phyloP scores from a whole-genome alignment of 2,113 vertebrate species.

The Phainopepla nitens region DNA sequence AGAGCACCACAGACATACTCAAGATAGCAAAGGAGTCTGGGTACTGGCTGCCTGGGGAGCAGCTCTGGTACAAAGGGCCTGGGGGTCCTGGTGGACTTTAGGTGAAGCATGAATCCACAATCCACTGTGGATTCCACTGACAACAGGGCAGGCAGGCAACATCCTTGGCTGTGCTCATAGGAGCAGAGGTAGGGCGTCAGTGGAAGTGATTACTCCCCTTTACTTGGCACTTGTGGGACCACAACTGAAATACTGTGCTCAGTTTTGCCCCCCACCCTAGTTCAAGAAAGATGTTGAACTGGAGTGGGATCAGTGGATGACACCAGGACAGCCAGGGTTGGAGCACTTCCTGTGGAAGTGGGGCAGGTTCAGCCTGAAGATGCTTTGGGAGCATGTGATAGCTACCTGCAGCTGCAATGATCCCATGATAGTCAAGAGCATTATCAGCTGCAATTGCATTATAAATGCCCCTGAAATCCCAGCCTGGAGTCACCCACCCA shows the following conservation, averaged over 20 bases:
- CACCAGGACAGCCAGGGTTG: neutral
- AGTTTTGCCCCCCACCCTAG: fast-evolving
- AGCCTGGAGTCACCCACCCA: neutral
- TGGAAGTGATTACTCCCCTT: neutral
- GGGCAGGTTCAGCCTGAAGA: neutral
- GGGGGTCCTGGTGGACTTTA: neutral
- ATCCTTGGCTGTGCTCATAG: neutral
- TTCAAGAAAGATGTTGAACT: neutral
- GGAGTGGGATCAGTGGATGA: neutral
- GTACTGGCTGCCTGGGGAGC: neutral
- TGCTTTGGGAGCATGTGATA: neutral
- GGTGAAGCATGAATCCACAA: neutral
- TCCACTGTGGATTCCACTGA: neutral
- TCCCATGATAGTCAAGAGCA: neutral
- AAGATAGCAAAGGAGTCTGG: neutral
- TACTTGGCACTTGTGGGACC: neutral
- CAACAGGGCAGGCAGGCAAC: neutral
- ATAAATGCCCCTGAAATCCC: neutral
- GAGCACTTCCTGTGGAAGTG: neutral
- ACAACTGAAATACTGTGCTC: neutral
- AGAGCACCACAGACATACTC: neutral
- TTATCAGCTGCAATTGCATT: neutral
- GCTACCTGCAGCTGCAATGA: neutral
- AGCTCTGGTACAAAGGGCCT: neutral
- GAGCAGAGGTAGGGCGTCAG: neutral